Evolutionary conservation across 2,888 invertebrate species (phyloP).

Genomic region (Polylopha cassiicola): DNA sequence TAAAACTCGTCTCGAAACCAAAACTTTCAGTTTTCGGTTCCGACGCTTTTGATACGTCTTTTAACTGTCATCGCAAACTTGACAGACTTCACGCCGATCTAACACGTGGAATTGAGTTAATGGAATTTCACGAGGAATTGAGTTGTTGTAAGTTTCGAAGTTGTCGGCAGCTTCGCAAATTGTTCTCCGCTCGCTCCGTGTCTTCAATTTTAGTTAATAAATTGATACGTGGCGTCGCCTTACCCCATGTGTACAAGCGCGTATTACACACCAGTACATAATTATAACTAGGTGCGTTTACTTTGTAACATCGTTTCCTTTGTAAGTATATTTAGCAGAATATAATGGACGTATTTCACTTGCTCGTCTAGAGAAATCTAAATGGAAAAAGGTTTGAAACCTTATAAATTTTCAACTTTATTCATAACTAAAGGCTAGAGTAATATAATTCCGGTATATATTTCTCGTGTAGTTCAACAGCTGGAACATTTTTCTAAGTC

Average conservation of each 20-base stretch:
- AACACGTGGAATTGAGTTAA: slow-evolving; percentile 39
- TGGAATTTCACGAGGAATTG: slow-evolving; percentile 38
- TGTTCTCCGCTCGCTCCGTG: slow-evolving; percentile 30
- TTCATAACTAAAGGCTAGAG: too few species aligned
- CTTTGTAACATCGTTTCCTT: slow-evolving; percentile 12
- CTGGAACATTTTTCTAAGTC: too few species aligned
- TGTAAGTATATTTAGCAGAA: slow-evolving; percentile 13
- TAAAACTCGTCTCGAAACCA: slow-evolving; percentile 29
- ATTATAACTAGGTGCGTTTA: slow-evolving; percentile 16
- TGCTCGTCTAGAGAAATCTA: too few species aligned
- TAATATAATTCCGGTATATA: too few species aligned
- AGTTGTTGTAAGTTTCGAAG: slow-evolving; percentile 31
- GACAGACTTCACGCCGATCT: slow-evolving; percentile 40
- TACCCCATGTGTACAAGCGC: not conserved
- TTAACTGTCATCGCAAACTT: slow-evolving; percentile 34
- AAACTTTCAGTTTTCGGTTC: slow-evolving; percentile 22
- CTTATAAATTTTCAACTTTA: too few species aligned
- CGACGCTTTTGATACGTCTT: slow-evolving; percentile 47
- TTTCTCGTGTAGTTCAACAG: too few species aligned
- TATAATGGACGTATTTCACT: too few species aligned
- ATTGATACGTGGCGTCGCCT: slow-evolving; percentile 4
- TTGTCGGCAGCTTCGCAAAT: slow-evolving; percentile 32
- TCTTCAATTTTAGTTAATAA: slow-evolving; percentile 29
- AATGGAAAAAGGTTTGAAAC: too few species aligned
- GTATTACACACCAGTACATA: slow-evolving; percentile 1